Conservation (phyloP, 2,113 vertebrate genomes). For the Myotis yumanensis region DNA sequence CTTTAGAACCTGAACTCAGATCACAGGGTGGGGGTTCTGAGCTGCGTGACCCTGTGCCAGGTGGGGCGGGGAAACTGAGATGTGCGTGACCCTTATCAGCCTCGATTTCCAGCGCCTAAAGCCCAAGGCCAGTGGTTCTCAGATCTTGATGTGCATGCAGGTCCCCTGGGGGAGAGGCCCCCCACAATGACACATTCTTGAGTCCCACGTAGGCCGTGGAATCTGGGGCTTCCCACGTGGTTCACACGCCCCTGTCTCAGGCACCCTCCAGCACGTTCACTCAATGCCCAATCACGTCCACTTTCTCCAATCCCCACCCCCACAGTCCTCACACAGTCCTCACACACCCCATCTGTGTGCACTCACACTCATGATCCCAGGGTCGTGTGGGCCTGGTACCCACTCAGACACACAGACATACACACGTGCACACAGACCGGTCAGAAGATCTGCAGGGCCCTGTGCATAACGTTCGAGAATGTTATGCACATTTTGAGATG, state of each 20-base stretch:
- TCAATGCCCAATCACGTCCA: fast-evolving
- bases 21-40: fast-evolving
- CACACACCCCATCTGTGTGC: too few relatives aligned
- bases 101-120: not conserved
- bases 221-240: not conserved
- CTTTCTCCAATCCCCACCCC: fast-evolving
- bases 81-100: too few relatives aligned
- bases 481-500: not conserved
- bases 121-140: not conserved
- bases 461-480: not conserved
- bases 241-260: fast-evolving
- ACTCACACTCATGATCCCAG: fast-evolving
- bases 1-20: not conserved
- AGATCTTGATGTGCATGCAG: fast-evolving
- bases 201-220: not conserved
- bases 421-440: fast-evolving
- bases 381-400: fast-evolving
- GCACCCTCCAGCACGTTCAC: fast-evolving
- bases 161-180: not conserved
- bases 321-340: not conserved
- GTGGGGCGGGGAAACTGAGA: too few relatives aligned
- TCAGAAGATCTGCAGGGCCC: not conserved
- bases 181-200: fast-evolving
- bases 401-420: fast-evolving
- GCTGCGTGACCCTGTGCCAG: too few relatives aligned